Percentiles rank a stretch among this genome's conserved stretches.
These are phyloP conservation scores for Cyprinella venusta DNA, from an alignment of 2,797 vertebrate genomes.

Conservation along the genomic window DNA sequence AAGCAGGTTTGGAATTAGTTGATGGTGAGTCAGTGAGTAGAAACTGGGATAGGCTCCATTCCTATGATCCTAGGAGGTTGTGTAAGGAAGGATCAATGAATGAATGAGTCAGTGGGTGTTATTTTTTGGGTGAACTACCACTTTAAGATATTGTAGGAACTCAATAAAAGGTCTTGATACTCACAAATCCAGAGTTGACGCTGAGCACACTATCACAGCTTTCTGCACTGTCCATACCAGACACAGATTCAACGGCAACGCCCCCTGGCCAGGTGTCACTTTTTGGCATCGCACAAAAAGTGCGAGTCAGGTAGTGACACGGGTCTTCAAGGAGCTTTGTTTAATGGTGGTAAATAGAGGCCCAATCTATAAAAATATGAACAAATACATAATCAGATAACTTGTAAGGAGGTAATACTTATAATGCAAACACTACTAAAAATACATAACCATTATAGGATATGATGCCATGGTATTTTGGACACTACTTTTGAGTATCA, in stretches of 20 bases:
- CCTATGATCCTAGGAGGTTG: background rate
- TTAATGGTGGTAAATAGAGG: conserved; percentile 7
- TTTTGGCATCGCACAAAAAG: conserved; percentile 81
- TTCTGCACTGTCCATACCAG: conserved; percentile 76
- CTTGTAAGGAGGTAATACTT: no score
- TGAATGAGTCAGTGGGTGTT: background rate
- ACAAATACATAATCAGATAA: background rate
- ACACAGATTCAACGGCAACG: conserved; percentile 76
- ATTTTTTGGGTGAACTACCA: background rate
- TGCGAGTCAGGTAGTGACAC: background rate
- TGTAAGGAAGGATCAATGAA: background rate
- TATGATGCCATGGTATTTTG: background rate
- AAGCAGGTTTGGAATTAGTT: background rate
- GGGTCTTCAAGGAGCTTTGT: conserved; percentile 41
- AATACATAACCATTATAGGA: background rate
- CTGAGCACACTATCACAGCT: conserved; percentile 90
- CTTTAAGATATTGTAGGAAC: background rate
- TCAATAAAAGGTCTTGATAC: conserved; percentile 55
- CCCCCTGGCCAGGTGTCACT: conserved; percentile 80
- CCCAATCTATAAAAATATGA: conserved; percentile 1
- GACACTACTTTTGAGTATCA: background rate
- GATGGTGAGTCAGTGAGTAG: background rate
- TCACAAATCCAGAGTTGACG: conserved; percentile 80
- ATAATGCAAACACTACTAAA: background rate
- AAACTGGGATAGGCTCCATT: background rate